Conservation (phyloP, 1,140 invertebrate species). For the Macrotrachela quadricornifera region DNA sequence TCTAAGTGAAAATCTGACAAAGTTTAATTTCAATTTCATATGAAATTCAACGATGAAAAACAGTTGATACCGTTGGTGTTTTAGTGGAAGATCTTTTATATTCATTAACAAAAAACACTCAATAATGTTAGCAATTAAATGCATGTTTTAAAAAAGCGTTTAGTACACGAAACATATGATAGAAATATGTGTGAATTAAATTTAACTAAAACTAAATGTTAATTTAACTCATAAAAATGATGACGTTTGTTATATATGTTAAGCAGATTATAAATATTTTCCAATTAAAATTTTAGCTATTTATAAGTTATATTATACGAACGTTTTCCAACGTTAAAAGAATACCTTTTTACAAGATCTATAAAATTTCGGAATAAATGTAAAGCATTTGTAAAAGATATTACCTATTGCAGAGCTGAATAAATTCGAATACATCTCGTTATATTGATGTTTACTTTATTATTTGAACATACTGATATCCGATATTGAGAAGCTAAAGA, state of each 20-base stretch:
- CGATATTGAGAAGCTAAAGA: too few relatives aligned
- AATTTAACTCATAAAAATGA: slow-evolving; percentile 81
- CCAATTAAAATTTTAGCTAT: slow-evolving; percentile 47
- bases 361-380: too few relatives aligned
- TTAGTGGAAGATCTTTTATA: slow-evolving; percentile 77
- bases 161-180: slow-evolving; percentile 89
- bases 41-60: slow-evolving; percentile 82
- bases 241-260: slow-evolving; percentile 86
- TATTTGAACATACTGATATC: too few relatives aligned
- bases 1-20: slow-evolving; percentile 40
- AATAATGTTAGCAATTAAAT: slow-evolving; percentile 78
- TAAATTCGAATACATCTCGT: too few relatives aligned
- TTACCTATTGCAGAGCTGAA: too few relatives aligned
- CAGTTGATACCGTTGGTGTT: slow-evolving; percentile 84
- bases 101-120: slow-evolving; percentile 55
- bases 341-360: too few relatives aligned
- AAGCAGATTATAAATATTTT: slow-evolving; percentile 77
- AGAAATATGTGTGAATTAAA: slow-evolving; percentile 80
- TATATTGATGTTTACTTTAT: too few relatives aligned
- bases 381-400: too few relatives aligned
- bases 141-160: slow-evolving; percentile 65
- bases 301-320: too few relatives aligned
- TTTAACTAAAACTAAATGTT: slow-evolving; percentile 55
- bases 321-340: too few relatives aligned
- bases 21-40: slow-evolving; percentile 41